A percentile compares a stretch with the other conserved stretches of the same genome.
Conservation (phyloP, 2,888 invertebrate species). For the Pandemis cinnamomeana region DNA sequence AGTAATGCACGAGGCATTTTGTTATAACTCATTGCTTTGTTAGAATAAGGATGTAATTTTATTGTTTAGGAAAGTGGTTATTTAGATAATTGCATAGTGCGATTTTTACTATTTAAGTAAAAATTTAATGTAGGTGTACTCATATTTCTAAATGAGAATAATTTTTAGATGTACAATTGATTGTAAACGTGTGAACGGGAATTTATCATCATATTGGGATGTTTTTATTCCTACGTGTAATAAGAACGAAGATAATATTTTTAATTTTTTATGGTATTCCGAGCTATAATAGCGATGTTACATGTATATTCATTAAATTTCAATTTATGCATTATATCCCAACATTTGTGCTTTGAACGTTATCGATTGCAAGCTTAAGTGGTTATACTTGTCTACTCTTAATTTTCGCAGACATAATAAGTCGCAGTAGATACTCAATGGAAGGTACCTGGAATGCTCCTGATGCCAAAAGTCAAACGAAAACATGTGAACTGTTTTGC, state of each 20-base stretch:
- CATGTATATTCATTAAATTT: no score
- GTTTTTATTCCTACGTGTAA: neutral
- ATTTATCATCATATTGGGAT: neutral
- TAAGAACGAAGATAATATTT: neutral
- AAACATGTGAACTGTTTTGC: neutral
- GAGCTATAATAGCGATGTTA: no score
- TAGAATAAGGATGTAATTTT: constrained; percentile 4
- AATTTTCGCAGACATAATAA: no score
- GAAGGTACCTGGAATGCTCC: neutral
- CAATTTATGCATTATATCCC: no score
- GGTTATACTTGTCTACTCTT: no score
- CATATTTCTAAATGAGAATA: neutral
- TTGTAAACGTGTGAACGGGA: neutral
- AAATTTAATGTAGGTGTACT: neutral
- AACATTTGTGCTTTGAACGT: no score
- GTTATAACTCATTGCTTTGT: constrained; percentile 7
- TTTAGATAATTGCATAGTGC: neutral
- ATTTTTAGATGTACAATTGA: neutral
- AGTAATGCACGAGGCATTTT: constrained; percentile 9
- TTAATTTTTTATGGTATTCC: no score
- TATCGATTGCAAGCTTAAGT: no score
- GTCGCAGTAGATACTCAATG: neutral
- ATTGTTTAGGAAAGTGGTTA: neutral
- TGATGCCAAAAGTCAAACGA: neutral
- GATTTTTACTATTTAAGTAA: neutral